These are phyloP conservation scores for Trogon melanurus DNA, from an alignment of 2,113 vertebrate genomes.

Conservation along the genomic window DNA sequence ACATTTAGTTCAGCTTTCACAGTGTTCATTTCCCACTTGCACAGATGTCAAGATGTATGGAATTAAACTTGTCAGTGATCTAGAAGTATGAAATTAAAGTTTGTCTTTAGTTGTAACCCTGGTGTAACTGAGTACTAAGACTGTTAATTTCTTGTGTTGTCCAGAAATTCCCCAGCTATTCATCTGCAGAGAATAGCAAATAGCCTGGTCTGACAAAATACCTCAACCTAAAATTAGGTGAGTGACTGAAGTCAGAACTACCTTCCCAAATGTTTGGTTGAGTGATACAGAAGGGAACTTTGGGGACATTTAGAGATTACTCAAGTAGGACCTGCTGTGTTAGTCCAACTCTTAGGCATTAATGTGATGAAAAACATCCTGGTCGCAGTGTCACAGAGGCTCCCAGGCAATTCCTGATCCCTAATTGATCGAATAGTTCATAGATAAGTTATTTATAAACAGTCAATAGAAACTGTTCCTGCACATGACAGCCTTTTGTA, in stretches of 20 bases:
- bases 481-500: neutral
- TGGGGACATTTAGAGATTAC: neutral
- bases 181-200: neutral
- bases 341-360: neutral
- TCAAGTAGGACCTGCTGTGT: neutral
- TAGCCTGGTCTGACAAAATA: neutral
- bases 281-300: neutral
- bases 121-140: neutral
- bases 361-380: neutral
- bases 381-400: neutral
- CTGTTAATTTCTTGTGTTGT: neutral
- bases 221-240: neutral
- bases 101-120: neutral
- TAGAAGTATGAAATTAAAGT: neutral
- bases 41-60: neutral
- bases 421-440: neutral
- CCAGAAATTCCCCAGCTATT: neutral
- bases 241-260: neutral
- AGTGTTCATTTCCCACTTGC: neutral
- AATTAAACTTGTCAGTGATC: neutral
- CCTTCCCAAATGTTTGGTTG: neutral
- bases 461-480: neutral
- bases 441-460: neutral
- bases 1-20: neutral
- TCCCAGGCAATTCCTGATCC: neutral